A percentile compares a stretch with the other conserved stretches of the same genome.
Evolutionary conservation across 2,888 invertebrate genomes (phyloP).

Genomic region (Parnassius orleans): DNA sequence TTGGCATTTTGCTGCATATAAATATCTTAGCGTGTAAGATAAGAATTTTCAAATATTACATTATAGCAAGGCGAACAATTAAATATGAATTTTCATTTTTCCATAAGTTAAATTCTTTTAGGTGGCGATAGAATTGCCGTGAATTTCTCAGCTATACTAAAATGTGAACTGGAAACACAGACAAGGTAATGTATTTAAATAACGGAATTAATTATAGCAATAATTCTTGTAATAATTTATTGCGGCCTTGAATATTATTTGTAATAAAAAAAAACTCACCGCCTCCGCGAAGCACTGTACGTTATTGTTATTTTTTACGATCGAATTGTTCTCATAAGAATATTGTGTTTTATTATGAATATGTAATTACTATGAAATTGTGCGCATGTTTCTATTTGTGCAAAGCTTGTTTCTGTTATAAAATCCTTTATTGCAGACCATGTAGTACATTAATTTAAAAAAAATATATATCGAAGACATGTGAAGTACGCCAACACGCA

Average conservation of each 20-base stretch:
- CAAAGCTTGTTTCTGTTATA: too few species aligned
- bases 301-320: slow-evolving; percentile 28
- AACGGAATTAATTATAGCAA: slow-evolving; percentile 36
- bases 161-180: slow-evolving; percentile 38
- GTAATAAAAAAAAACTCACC: slow-evolving; percentile 23
- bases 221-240: slow-evolving; percentile 31
- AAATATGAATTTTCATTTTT: slow-evolving; percentile 22
- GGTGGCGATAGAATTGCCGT: slow-evolving; percentile 31
- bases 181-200: slow-evolving; percentile 49
- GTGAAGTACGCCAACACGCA: too few species aligned
- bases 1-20: neutral
- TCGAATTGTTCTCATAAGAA: slow-evolving; percentile 20
- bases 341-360: slow-evolving; percentile 10
- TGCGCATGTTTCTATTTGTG: too few species aligned
- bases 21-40: too few species aligned
- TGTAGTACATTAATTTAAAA: too few species aligned
- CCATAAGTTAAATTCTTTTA: slow-evolving; percentile 30
- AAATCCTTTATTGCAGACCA: too few species aligned
- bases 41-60: neutral
- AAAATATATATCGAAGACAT: too few species aligned
- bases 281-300: slow-evolving; percentile 16
- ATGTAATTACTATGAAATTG: neutral
- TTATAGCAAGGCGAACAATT: slow-evolving; percentile 32
- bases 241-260: slow-evolving; percentile 28
- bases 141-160: slow-evolving; percentile 37